Evolutionary conservation across 2,888 invertebrate species (phyloP).

Genomic region (Ametastegia equiseti): DNA sequence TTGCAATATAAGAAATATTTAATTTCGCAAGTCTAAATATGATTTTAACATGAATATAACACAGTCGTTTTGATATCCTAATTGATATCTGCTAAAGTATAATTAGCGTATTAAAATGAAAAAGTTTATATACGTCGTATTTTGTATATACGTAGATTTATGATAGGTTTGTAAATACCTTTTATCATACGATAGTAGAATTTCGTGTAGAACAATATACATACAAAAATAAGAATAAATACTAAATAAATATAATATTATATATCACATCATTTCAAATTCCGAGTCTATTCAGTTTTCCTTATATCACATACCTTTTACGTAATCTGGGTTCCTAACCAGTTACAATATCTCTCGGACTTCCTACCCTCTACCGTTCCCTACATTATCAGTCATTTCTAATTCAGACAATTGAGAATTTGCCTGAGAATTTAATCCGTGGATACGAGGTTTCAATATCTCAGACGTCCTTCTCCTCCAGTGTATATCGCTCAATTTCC

Average conservation of each 20-base stretch:
- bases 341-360: background rate
- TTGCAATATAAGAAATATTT: slow-evolving; percentile 3
- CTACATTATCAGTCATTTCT: slow-evolving; percentile 23
- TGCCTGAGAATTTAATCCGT: background rate
- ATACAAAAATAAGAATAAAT: slow-evolving; percentile 44
- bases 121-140: background rate
- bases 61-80: slow-evolving; percentile 26
- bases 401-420: slow-evolving; percentile 19
- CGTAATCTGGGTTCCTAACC: background rate
- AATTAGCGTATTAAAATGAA: slow-evolving; percentile 16
- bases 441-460: slow-evolving; percentile 52
- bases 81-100: background rate
- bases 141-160: slow-evolving; percentile 5
- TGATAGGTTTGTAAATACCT: slow-evolving; percentile 35
- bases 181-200: slow-evolving; percentile 5
- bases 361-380: background rate
- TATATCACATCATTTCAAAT: slow-evolving; percentile 44
- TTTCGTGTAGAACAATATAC: slow-evolving; percentile 5
- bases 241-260: slow-evolving; percentile 42
- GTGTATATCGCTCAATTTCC: slow-evolving; percentile 53
- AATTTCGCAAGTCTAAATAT: background rate
- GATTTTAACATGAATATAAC: background rate
- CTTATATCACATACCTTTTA: slow-evolving; percentile 30
- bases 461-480: slow-evolving; percentile 64
- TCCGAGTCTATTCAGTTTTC: slow-evolving; percentile 43